phyloP scores from a whole-genome alignment of 2,888 invertebrate genomes.

The Cantharis lateralis region DNA sequence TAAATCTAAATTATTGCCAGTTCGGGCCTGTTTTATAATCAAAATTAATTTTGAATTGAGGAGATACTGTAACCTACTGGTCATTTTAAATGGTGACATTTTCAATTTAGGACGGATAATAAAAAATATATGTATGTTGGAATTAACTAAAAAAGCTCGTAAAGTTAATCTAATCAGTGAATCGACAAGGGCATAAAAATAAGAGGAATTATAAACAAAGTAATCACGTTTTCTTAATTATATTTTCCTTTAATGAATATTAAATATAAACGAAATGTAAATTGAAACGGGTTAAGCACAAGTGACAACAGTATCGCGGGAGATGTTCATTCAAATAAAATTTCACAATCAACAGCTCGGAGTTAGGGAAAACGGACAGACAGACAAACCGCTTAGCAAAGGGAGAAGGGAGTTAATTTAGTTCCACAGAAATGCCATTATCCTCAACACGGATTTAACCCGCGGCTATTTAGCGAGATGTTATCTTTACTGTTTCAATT shows the following conservation, averaged over 20 bases:
- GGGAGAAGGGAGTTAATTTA: conserved; percentile 54
- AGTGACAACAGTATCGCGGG: conserved; percentile 29
- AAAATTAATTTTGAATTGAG: too few species aligned
- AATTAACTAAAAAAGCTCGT: not conserved
- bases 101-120: too few species aligned
- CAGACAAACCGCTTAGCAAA: conserved; percentile 46
- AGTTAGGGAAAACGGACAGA: conserved; percentile 36
- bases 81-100: too few species aligned
- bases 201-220: not conserved
- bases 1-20: too few species aligned
- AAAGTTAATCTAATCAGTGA: not conserved
- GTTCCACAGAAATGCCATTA: conserved; percentile 52
- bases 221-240: not conserved
- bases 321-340: conserved; percentile 28
- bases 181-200: not conserved
- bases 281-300: conserved; percentile 24
- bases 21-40: too few species aligned
- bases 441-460: conserved; percentile 53
- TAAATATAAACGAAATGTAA: conserved; percentile 30
- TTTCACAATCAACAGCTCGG: conserved; percentile 17
- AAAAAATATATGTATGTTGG: too few species aligned
- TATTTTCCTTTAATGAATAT: not conserved
- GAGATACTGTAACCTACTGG: too few species aligned
- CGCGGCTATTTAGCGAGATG: conserved; percentile 56
- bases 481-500: conserved; percentile 57